A percentile compares a stretch with the other conserved stretches of the same genome.
These are phyloP conservation scores for Hybos culiciformis DNA, from an alignment of 2,888 invertebrate species.

Conservation along the genomic window DNA sequence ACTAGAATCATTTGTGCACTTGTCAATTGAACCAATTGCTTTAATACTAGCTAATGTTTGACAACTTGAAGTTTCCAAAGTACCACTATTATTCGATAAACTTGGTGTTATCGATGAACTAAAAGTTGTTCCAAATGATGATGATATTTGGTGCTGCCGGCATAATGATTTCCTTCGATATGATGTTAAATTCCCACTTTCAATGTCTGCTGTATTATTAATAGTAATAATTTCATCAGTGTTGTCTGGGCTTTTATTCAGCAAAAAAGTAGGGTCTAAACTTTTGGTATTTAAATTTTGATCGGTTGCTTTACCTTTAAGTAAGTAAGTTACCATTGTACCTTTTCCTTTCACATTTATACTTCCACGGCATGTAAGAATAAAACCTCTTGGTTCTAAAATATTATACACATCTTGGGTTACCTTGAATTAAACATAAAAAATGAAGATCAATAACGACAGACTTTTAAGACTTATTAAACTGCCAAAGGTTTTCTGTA, in stretches of 20 bases:
- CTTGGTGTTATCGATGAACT: slow-evolving; percentile 29
- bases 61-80: slow-evolving; percentile 19
- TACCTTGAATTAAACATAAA: slow-evolving; percentile 40
- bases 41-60: slow-evolving; percentile 20
- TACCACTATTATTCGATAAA: slow-evolving; percentile 30
- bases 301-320: slow-evolving; percentile 24
- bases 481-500: too few relatives aligned
- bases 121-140: slow-evolving; percentile 31
- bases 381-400: slow-evolving; percentile 60
- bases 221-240: slow-evolving; percentile 26
- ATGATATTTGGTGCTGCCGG: slow-evolving; percentile 34
- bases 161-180: slow-evolving; percentile 34
- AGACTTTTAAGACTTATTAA: neutral
- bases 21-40: slow-evolving; percentile 5
- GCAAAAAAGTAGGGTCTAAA: slow-evolving; percentile 11
- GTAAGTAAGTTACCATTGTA: slow-evolving; percentile 81
- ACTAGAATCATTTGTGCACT: neutral
- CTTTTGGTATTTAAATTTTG: slow-evolving; percentile 6
- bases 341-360: slow-evolving; percentile 92
- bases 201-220: too few relatives aligned
- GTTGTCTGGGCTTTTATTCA: slow-evolving; percentile 21
- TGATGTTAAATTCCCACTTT: slow-evolving; percentile 30
- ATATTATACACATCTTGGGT: slow-evolving; percentile 81
- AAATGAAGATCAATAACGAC: neutral
- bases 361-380: slow-evolving; percentile 69